Base-by-base conservation (phyloP, 1,140 invertebrate genomes). In the Oscheius sp. region DNA sequence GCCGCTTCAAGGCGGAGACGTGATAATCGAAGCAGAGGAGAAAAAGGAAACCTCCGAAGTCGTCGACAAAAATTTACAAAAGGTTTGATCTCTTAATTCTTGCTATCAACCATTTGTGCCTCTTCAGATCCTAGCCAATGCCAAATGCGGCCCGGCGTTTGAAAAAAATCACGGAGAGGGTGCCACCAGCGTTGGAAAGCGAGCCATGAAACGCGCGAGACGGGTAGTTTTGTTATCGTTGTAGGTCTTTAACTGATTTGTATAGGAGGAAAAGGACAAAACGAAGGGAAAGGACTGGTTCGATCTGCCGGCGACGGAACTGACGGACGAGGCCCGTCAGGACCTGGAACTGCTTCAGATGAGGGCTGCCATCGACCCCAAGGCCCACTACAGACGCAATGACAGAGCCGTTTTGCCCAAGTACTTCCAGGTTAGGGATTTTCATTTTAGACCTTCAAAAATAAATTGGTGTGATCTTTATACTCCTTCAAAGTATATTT, bases 321-420 rank as follows among this genome's bases (percentile, higher is more conserved):
- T 73, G 10, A 73, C 71, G 3, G 71, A 73, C 0, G 71, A 73
- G 28, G 29, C 28, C 34, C 49, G 46, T 29, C 10, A 29, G 20
- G 71, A 73, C 20, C 28, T 73, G 45, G 62, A 73, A 46, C 45
- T 66, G 29, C 42, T 73, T 15, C 71, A 67, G 42, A 73, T 73
- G 71, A 36, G 71, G 32, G 46, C 62, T 20, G 62, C 71, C 2
- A 10, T 73, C 4, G 71, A 73, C 28, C 71, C 71, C 18, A 20
- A 38, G 7, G 35, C 35, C 61, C 71, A 73, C 36, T 73, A 73
- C 23, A 18, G 34, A 15, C 20, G 42, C 10, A 65, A 65, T 26
- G 71, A 73, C 42, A 71, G 71, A 0, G 23, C 34, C 29, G 63
- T 42, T 18, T 36, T 73, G 1, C 71, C 71, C n/a, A 73, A 73